These are phyloP conservation scores for Actinernus sp. DNA, from an alignment of 92 coral and sea anemone genomes.

Conservation along the genomic window DNA sequence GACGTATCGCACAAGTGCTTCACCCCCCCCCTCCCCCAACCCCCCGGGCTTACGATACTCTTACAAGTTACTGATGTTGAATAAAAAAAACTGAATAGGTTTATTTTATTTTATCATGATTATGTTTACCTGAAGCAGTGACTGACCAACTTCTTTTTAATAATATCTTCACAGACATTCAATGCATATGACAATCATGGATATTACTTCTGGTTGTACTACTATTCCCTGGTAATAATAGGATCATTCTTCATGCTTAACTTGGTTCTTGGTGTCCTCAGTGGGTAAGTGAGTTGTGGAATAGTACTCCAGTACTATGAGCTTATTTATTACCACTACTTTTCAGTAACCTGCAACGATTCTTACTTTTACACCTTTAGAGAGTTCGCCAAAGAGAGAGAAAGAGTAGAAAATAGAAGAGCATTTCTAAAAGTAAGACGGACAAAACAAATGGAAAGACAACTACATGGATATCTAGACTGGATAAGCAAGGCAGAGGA, in stretches of 20 bases:
- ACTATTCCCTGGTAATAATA: conserved; percentile 93
- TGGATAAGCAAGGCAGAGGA: conserved; percentile 99
- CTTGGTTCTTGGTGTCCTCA: conserved; percentile 99
- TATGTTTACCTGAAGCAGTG: not conserved
- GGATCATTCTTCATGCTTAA: conserved; percentile 99
- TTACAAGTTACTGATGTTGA: too few relatives aligned
- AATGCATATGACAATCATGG: conserved; percentile 81
- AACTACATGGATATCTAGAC: conserved; percentile 93
- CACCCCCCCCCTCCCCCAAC: too few relatives aligned
- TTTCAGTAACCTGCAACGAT: too few relatives aligned
- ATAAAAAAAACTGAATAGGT: too few relatives aligned
- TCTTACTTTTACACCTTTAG: conserved; percentile 36
- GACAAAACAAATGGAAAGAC: conserved; percentile 96
- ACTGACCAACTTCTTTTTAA: too few relatives aligned
- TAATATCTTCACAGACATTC: conserved; percentile 78
- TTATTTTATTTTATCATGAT: not conserved
- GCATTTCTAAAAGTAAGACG: conserved; percentile 98
- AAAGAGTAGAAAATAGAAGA: conserved; percentile 97
- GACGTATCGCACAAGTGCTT: too few relatives aligned
- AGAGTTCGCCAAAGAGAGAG: conserved; percentile 99
- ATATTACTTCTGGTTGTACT: conserved; percentile 88
- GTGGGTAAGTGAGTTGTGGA: conserved; percentile 97
- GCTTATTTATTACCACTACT: too few relatives aligned
- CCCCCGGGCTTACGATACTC: too few relatives aligned
- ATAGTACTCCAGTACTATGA: too few relatives aligned